A percentile compares a stretch with the other conserved stretches of the same genome.
These are phyloP conservation scores for Sycophaga agraensis DNA, from an alignment of 1,140 invertebrate genomes.

Conservation along the genomic window DNA sequence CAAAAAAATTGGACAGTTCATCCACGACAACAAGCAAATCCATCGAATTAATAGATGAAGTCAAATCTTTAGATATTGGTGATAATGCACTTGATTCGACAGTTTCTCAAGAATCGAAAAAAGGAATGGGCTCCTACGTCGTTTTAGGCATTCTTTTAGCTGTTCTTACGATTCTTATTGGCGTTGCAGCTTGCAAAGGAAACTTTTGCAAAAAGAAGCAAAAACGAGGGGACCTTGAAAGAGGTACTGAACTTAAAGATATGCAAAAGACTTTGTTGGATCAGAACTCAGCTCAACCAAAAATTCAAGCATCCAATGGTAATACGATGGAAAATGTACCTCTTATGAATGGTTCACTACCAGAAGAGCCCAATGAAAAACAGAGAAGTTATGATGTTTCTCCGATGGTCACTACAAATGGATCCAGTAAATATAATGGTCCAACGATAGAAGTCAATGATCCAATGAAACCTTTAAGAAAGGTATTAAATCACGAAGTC, in stretches of 20 bases:
- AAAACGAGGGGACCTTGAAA: conserved; percentile 45
- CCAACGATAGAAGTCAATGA: conserved; percentile 33
- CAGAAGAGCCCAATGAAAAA: conserved; percentile 32
- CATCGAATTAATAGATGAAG: neutral
- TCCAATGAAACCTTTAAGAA: conserved; percentile 49
- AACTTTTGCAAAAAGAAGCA: conserved; percentile 49
- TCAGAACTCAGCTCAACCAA: conserved; percentile 37
- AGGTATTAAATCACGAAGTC: conserved; percentile 36
- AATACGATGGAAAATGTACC: conserved; percentile 45
- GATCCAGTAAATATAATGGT: neutral
- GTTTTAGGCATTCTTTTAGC: conserved; percentile 45
- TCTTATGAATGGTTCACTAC: conserved; percentile 36
- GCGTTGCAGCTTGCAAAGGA: conserved; percentile 51
- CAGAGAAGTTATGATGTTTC: conserved; percentile 21
- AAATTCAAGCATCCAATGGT: conserved; percentile 45
- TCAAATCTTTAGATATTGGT: neutral
- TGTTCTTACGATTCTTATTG: conserved; percentile 46
- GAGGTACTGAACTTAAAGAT: conserved; percentile 53
- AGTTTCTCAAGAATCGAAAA: conserved; percentile 41
- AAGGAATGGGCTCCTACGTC: conserved; percentile 53
- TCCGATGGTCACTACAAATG: conserved; percentile 7
- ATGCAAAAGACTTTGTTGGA: conserved; percentile 50
- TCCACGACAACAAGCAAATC: neutral
- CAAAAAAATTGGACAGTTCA: neutral
- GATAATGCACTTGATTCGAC: conserved; percentile 35